Evolutionary conservation across 2,888 invertebrate genomes (phyloP).

Genomic region (Orchesella flavescens): DNA sequence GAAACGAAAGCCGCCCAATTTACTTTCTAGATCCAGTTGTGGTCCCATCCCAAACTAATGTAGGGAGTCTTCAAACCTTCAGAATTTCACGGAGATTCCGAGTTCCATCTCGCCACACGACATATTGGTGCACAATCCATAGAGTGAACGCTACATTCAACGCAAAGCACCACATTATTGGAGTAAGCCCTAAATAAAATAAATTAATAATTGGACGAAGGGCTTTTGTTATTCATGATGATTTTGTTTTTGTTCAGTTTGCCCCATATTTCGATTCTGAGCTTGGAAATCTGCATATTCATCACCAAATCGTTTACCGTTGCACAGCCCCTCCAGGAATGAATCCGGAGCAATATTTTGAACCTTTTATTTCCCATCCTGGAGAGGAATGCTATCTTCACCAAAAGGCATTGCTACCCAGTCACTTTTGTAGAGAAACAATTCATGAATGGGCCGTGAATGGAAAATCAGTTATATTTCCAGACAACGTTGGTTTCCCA

Average conservation of each 20-base stretch:
- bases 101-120: neutral
- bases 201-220: no score
- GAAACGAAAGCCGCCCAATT: neutral
- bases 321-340: constrained; percentile 75
- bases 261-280: neutral
- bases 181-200: no score
- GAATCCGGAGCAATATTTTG: constrained; percentile 75
- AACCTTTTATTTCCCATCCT: constrained; percentile 80
- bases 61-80: neutral
- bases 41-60: neutral
- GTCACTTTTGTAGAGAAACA: no score
- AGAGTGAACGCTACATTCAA: neutral
- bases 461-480: constrained; percentile 79
- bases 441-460: neutral
- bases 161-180: constrained; percentile 21
- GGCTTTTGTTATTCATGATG: no score
- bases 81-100: neutral
- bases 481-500: neutral
- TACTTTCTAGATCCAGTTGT: constrained; percentile 10
- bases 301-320: constrained; percentile 91
- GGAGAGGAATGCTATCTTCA: constrained; percentile 81
- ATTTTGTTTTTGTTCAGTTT: no score
- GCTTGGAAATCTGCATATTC: constrained; percentile 79
- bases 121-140: constrained; percentile 29
- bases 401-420: constrained; percentile 83